phyloP scores from a whole-genome alignment of 2,888 invertebrate species.

The Trichopria drosophilae region DNA sequence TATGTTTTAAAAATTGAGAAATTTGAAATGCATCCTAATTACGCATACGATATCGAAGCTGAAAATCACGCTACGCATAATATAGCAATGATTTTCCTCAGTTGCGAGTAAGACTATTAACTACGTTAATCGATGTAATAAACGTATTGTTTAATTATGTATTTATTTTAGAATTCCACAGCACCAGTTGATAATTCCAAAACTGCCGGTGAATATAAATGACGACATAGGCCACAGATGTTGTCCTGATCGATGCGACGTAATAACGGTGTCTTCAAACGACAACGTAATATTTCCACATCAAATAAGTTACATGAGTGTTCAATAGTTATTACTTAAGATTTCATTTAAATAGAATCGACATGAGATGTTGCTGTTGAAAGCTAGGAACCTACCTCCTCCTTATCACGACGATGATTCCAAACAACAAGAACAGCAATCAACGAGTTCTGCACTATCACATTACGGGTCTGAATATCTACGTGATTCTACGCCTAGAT shows the following conservation, averaged over 20 bases:
- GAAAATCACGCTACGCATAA: constrained; percentile 32
- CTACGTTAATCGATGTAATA: too few relatives aligned
- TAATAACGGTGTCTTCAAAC: constrained; percentile 36
- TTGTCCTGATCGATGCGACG: constrained; percentile 35
- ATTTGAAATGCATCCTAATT: constrained; percentile 40
- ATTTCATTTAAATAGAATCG: neutral
- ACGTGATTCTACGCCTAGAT: too few relatives aligned
- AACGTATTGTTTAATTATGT: too few relatives aligned
- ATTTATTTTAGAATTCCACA: constrained; percentile 37
- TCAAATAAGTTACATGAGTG: too few relatives aligned
- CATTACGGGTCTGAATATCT: neutral
- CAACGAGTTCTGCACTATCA: neutral
- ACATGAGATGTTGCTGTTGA: constrained; percentile 1
- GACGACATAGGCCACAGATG: constrained; percentile 41
- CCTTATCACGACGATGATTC: neutral
- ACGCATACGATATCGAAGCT: constrained; percentile 34
- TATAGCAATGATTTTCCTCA: constrained; percentile 39
- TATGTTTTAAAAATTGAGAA: constrained; percentile 39
- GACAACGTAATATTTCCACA: constrained; percentile 21
- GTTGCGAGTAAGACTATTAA: constrained; percentile 37
- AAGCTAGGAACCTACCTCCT: constrained; percentile 3
- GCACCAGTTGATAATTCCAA: constrained; percentile 27
- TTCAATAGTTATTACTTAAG: neutral
- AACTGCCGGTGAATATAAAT: constrained; percentile 32
- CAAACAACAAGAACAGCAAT: neutral